Base-by-base conservation (phyloP, 2,888 invertebrate species). In the Eupeodes luniger region DNA sequence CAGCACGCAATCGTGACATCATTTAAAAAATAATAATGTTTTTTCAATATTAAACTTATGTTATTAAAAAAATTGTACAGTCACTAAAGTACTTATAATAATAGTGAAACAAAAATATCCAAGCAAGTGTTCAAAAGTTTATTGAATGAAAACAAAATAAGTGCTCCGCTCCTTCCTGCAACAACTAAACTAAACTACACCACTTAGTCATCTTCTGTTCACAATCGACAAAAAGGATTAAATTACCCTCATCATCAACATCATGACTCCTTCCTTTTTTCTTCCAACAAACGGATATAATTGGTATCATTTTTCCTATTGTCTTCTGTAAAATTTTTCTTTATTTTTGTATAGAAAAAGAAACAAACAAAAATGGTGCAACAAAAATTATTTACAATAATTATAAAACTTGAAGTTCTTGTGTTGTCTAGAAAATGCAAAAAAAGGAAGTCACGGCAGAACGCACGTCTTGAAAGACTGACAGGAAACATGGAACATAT, bases 201-300 rank as follows among this genome's bases (percentile, higher is more conserved):
- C 27, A 27, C 27, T 27, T 36, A 44, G 19, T n/a, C 67, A 47
- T 74, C 77, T 83, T 87, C 87, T 81, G 87, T 83, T 87, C 83
- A 87, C 87, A 87, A 83, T 80, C 77, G 76, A 87, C 76, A 84
- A 40, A 40, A 40, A 83, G 87, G 87, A 87, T 87, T 87, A 83
- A 83, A 81, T 87, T 83, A 87, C 87, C 74, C 36, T 72, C 40
- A 62, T 69, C 82, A 72, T 75, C 79, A 67, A 11, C 27, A 34
- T 27, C 5, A 49, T 49, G 27, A 14, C 27, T 64, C 19, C 19
- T 47, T 19, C 40, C 6, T 40, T 4, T 1, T 1, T 36, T 16
- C 51, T 34, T 10, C 47, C 62, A 80, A 44, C 47, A 49, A 80
- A 44, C 66, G 80, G 76, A 83, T 87, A 59, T 70, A 72, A 70